A percentile compares a stretch with the other conserved stretches of the same genome.
Evolutionary conservation across 2,113 vertebrate genomes (phyloP).

Genomic region (Anguilla rostrata): DNA sequence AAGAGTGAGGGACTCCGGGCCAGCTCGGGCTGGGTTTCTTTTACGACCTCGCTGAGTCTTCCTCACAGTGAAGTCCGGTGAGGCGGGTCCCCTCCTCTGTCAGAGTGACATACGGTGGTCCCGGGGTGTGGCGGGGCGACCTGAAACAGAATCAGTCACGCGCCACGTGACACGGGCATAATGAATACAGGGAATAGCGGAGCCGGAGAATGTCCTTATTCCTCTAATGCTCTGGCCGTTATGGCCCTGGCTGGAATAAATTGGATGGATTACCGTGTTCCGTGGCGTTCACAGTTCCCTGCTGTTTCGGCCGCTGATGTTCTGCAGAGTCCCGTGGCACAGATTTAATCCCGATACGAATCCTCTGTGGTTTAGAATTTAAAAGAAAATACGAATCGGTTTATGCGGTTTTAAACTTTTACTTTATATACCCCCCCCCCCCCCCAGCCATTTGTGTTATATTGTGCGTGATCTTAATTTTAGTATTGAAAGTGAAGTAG

Average conservation of each 20-base stretch:
- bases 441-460: too few species aligned
- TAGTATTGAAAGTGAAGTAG: too few species aligned
- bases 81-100: constrained; percentile 55
- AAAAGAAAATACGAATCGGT: background rate
- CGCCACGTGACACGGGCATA: constrained; percentile 50
- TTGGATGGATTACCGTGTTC: constrained; percentile 52
- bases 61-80: constrained; percentile 58
- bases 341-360: constrained; percentile 25
- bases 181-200: constrained; percentile 47
- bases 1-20: constrained; percentile 28
- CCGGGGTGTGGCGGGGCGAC: constrained; percentile 51
- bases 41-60: constrained; percentile 58
- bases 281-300: constrained; percentile 38
- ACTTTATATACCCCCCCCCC: too few species aligned
- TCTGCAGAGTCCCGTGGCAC: constrained; percentile 17
- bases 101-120: constrained; percentile 59
- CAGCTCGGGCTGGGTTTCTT: constrained; percentile 56
- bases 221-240: constrained; percentile 23
- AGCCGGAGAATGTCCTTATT: constrained; percentile 5
- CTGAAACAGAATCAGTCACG: constrained; percentile 56
- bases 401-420: too few species aligned
- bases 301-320: constrained; percentile 22
- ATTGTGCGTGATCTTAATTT: too few species aligned
- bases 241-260: constrained; percentile 37
- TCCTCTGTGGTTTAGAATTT: background rate